A percentile compares a stretch with the other conserved stretches of the same genome.
These are phyloP conservation scores for Campylomormyrus tamandua DNA, from an alignment of 2,113 vertebrate species.

Conservation along the genomic window DNA sequence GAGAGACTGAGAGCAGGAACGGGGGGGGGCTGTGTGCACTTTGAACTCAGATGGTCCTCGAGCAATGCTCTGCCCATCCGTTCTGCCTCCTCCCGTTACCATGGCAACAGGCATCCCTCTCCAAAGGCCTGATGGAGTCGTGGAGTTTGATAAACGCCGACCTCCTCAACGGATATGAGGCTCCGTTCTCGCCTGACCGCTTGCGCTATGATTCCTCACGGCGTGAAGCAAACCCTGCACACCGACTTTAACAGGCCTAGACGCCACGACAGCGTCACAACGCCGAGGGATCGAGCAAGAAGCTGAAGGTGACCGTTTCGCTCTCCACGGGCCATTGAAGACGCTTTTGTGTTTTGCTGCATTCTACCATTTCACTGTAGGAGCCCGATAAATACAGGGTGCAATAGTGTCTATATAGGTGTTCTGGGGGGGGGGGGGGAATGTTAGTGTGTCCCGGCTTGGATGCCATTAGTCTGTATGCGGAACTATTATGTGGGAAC, in stretches of 20 bases:
- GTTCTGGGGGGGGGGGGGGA: background rate
- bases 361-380: background rate
- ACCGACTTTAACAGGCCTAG: background rate
- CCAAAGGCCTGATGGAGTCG: background rate
- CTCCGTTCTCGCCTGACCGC: background rate
- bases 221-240: background rate
- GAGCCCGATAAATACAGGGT: background rate
- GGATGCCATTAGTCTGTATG: background rate
- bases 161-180: background rate
- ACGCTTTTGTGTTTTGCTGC: background rate
- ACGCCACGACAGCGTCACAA: background rate
- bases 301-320: background rate
- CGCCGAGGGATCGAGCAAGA: background rate
- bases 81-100: background rate
- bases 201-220: background rate
- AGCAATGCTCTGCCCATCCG: background rate
- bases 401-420: background rate
- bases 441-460: background rate
- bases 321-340: background rate
- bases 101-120: background rate
- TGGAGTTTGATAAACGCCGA: background rate
- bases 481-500: background rate
- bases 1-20: background rate
- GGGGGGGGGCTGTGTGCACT: background rate
- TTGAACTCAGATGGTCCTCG: background rate